Evolutionary conservation across 2,888 invertebrate genomes (phyloP).

Genomic region (Harpagoxenus sublaevis): DNA sequence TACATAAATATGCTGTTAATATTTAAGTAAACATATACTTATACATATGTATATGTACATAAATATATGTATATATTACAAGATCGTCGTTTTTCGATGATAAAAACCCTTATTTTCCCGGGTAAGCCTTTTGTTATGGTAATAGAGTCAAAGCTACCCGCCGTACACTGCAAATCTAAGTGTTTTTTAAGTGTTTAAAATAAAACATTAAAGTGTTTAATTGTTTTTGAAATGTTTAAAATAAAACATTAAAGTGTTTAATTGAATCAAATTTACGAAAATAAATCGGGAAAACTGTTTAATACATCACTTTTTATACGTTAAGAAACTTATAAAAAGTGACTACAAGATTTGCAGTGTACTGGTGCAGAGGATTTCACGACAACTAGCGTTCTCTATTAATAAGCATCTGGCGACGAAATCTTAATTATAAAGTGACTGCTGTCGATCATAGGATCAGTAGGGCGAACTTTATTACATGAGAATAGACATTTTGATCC

Average conservation of each 20-base stretch:
- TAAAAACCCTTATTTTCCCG: slow-evolving; percentile 60
- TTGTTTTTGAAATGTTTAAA: too few species aligned
- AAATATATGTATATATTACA: background rate
- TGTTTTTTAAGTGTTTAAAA: too few species aligned
- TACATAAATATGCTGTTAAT: background rate
- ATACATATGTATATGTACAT: background rate
- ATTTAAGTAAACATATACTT: background rate
- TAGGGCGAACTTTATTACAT: slow-evolving; percentile 20
- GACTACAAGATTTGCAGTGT: too few species aligned
- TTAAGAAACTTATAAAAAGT: too few species aligned
- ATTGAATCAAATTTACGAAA: too few species aligned
- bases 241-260: too few species aligned
- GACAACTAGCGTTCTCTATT: background rate
- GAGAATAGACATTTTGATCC: background rate
- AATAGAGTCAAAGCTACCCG: slow-evolving; percentile 61
- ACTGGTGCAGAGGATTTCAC: background rate
- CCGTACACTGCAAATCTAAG: background rate
- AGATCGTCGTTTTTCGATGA: background rate
- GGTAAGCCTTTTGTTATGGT: slow-evolving; percentile 70
- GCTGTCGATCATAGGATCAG: background rate
- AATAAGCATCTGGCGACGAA: slow-evolving; percentile 17
- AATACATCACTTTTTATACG: too few species aligned
- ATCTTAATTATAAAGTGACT: slow-evolving; percentile 32
- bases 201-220: too few species aligned
- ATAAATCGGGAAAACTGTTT: too few species aligned